A percentile compares a stretch with the other conserved stretches of the same genome.
Conservation (phyloP, 2,797 vertebrate species). For the Astyanax mexicanus region DNA sequence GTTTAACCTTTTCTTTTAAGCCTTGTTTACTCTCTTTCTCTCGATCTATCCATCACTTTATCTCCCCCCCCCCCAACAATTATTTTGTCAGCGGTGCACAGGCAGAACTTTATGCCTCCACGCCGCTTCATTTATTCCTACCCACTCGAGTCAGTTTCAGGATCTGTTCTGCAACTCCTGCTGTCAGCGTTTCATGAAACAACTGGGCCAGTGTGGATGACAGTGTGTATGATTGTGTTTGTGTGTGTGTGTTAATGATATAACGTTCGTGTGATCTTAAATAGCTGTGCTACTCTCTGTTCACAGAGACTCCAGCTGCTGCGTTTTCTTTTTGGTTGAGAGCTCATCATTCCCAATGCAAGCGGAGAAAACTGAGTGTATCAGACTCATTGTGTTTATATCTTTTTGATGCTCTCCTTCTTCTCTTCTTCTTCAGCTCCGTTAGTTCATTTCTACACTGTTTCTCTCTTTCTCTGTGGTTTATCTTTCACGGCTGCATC, state of each 20-base stretch:
- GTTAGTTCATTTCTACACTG: neutral
- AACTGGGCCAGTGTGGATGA: neutral
- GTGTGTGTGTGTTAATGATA: conserved; percentile 6
- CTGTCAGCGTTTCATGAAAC: neutral
- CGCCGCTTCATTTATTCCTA: neutral
- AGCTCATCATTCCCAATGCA: neutral
- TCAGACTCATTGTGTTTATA: neutral
- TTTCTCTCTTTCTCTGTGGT: neutral
- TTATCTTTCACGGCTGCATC: neutral
- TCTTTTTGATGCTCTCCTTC: neutral
- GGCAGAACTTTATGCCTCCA: neutral
- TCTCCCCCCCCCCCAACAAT: neutral
- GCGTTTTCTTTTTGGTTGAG: conserved; percentile 9
- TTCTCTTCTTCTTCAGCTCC: too few species aligned
- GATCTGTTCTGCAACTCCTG: neutral
- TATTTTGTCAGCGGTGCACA: neutral
- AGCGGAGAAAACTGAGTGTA: neutral
- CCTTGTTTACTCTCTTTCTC: neutral
- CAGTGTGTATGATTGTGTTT: neutral
- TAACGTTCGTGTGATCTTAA: conserved; percentile 1
- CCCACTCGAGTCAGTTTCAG: neutral
- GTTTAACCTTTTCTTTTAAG: neutral
- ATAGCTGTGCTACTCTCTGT: conserved; percentile 3
- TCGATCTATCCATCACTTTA: neutral
- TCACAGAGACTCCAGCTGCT: conserved; percentile 4